Base-by-base conservation (phyloP, 2,888 invertebrate genomes). In the Caenorhabditis sp. region DNA sequence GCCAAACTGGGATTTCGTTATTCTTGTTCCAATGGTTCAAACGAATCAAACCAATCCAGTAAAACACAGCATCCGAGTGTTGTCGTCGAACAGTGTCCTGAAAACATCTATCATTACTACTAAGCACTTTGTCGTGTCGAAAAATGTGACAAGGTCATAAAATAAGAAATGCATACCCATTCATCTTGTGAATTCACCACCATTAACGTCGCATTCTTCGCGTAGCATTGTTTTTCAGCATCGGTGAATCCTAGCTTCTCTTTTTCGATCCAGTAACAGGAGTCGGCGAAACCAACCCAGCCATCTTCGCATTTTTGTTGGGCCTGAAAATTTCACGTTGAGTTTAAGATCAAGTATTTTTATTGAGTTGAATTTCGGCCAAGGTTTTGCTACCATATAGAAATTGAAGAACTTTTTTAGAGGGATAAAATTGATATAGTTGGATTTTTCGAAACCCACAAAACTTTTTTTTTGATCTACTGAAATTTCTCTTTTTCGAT, bases 191-290 rank as follows among this genome's bases (percentile, higher is more conserved):
- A 70, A 66, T 78, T 80, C 17, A 74, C 67, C 17, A 80, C 77
- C 43, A 78, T 66, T n/a, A 80, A 60, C 0, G 73, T 76, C 26
- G 80, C 70, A 49, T 74, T 67, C 56, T 70, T 71, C 20, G 70
- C 74, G 26, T 66, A 63, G 61, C 80, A 80, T 27, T 61, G 50
- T 59, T 71, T 64, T 53, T 80, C 77, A 49, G 80, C 80, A 31
- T 74, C 60, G 10, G 69, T 70, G 36, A 76, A 74, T 23, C 68
- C 56, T n/a, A 72, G 61, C 58, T 65, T 70, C 23, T 73, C 63
- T 20, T 73, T 66, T 26, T 80, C 80, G 12, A 73, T 57, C 66
- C 63, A 77, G 67, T 78, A 80, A 71, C 80, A 80, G 10, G 80
- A 80, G 10, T 76, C 76, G 10, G 69, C 57, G 63, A 67, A 78